Evolutionary conservation across 2,888 invertebrate species (phyloP).

Genomic region (Trichacis sp.): DNA sequence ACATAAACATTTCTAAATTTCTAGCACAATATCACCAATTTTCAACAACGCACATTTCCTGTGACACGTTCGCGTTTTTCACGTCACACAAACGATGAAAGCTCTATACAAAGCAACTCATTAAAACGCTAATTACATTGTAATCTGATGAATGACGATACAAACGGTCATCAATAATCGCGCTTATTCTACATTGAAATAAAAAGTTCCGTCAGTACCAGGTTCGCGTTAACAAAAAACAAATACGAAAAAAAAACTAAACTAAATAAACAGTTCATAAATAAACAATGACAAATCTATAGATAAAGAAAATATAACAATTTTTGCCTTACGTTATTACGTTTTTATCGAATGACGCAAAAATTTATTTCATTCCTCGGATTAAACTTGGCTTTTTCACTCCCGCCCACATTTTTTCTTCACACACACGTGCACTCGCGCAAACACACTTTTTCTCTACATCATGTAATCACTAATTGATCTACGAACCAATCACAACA

Average conservation of each 20-base stretch:
- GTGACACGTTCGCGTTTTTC: slow-evolving; percentile 12
- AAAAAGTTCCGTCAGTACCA: slow-evolving; percentile 48
- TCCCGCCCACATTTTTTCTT: background rate
- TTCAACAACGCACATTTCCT: slow-evolving; percentile 1
- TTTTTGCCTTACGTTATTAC: slow-evolving; percentile 42
- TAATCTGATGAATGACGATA: slow-evolving; percentile 33
- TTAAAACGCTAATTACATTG: slow-evolving; percentile 25
- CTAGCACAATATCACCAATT: slow-evolving; percentile 4
- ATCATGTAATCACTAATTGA: slow-evolving; percentile 18
- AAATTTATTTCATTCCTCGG: slow-evolving; percentile 25
- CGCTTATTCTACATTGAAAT: slow-evolving; percentile 37
- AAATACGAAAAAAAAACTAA: slow-evolving; percentile 59
- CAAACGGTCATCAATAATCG: slow-evolving; percentile 46
- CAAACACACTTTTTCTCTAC: slow-evolving; percentile 14
- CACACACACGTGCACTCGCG: slow-evolving; percentile 2
- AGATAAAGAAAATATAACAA: slow-evolving; percentile 66
- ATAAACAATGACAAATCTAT: slow-evolving; percentile 67
- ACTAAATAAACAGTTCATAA: slow-evolving; percentile 67
- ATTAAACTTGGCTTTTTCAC: slow-evolving; percentile 10
- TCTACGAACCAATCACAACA: slow-evolving; percentile 26
- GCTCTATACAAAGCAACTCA: slow-evolving; percentile 21
- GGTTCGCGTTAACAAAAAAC: slow-evolving; percentile 61
- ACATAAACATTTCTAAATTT: slow-evolving; percentile 11
- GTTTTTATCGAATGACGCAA: slow-evolving; percentile 22
- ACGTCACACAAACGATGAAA: slow-evolving; percentile 17